Evolutionary conservation across 2,113 vertebrate genomes (phyloP).

Genomic region (Pithys albifrons): DNA sequence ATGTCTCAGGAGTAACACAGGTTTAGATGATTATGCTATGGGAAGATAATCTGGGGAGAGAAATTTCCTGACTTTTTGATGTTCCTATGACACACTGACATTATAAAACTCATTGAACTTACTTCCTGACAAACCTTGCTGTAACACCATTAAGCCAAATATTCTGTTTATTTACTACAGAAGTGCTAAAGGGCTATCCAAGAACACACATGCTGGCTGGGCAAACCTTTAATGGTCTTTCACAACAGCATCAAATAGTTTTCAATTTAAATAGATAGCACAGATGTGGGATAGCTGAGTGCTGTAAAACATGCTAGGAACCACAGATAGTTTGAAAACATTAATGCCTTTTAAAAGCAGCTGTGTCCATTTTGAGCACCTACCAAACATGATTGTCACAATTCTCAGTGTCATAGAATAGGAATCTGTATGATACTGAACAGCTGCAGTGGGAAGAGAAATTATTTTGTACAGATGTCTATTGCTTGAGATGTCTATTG

Average conservation of each 20-base stretch:
- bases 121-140: neutral
- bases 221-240: neutral
- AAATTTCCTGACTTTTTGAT: neutral
- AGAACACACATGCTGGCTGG: neutral
- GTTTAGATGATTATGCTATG: neutral
- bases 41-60: neutral
- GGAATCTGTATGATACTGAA: neutral
- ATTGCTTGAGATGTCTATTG: neutral
- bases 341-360: neutral
- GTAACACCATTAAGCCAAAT: neutral
- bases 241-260: neutral
- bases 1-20: neutral
- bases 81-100: neutral
- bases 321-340: neutral
- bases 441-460: neutral
- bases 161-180: neutral
- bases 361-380: neutral
- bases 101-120: neutral
- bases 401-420: neutral
- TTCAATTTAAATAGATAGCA: neutral
- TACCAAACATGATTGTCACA: neutral
- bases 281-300: neutral
- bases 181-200: neutral
- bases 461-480: neutral
- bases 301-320: neutral